Conservation (phyloP, 2,113 vertebrate species). For the Podarcis raffonei region DNA sequence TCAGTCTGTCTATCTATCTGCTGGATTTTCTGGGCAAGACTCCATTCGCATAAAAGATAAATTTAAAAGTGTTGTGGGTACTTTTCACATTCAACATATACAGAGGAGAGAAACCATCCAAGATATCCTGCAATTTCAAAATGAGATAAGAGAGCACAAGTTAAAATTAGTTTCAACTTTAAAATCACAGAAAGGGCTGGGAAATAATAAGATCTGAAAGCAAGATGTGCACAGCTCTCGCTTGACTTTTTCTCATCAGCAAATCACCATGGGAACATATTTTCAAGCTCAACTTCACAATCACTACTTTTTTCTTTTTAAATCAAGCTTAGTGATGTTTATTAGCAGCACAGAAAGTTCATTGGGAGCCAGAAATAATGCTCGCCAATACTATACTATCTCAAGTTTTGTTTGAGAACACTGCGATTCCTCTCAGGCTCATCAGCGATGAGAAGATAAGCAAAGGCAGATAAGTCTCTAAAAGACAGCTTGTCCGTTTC, state of each 20-base stretch:
- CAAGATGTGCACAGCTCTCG: not conserved
- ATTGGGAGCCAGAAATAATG: not conserved
- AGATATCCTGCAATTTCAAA: not conserved
- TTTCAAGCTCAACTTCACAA: not conserved
- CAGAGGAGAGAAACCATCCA: not conserved
- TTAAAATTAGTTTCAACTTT: not conserved
- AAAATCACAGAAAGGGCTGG: not conserved
- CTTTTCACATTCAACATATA: not conserved
- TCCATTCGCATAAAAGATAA: not conserved
- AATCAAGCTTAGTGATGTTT: not conserved
- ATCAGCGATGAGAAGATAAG: too few species aligned
- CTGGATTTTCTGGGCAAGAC: not conserved
- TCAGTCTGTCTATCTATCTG: too few species aligned
- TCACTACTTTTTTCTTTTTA: too few species aligned
- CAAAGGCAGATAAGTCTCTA: not conserved
- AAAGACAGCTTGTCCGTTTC: not conserved
- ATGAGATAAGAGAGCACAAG: not conserved
- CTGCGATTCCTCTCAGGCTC: not conserved
- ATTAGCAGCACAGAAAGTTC: not conserved
- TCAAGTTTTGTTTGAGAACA: not conserved
- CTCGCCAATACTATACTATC: not conserved
- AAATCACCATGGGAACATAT: not conserved
- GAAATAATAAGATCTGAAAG: not conserved
- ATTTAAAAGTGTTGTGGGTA: not conserved
- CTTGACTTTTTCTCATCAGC: not conserved